Evolutionary conservation across 2,888 invertebrate species (phyloP).

Genomic region (Arenicola marina): DNA sequence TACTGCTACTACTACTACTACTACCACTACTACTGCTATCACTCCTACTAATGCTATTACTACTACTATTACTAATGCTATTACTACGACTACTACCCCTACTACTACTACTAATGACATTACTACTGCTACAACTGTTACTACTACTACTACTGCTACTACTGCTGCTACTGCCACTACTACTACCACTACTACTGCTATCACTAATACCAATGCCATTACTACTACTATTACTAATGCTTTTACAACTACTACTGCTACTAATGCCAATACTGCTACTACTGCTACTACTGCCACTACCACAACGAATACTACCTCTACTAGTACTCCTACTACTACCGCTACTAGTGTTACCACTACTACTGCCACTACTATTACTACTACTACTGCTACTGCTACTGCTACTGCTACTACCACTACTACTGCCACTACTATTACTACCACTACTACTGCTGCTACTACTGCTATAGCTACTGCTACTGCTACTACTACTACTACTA

Average conservation of each 20-base stretch:
- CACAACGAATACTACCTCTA: too few relatives aligned
- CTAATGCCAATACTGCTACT: constrained; percentile 9
- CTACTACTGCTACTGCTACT: constrained; percentile 14
- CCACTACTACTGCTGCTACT: constrained; percentile 12
- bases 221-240: too few relatives aligned
- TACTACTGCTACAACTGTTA: too few relatives aligned
- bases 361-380: constrained; percentile 13
- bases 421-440: constrained; percentile 16
- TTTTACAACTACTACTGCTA: too few relatives aligned
- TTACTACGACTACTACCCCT: too few relatives aligned
- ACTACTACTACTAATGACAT: too few relatives aligned
- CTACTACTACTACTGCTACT: constrained; percentile 12
- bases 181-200: constrained; percentile 1
- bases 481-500: constrained; percentile 8
- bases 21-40: constrained; percentile 18
- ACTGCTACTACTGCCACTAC: constrained; percentile 14
- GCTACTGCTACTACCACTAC: constrained; percentile 15
- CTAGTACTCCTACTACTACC: too few relatives aligned
- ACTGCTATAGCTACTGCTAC: constrained; percentile 9
- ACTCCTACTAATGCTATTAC: too few relatives aligned
- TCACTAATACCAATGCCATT: too few relatives aligned
- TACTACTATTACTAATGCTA: too few relatives aligned
- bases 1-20: constrained; percentile 15
- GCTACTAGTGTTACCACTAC: constrained; percentile 11
- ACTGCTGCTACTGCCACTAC: neutral